Evolutionary conservation across 2,797 vertebrate species (phyloP).

Genomic region (Peromyscus melanophrys): DNA sequence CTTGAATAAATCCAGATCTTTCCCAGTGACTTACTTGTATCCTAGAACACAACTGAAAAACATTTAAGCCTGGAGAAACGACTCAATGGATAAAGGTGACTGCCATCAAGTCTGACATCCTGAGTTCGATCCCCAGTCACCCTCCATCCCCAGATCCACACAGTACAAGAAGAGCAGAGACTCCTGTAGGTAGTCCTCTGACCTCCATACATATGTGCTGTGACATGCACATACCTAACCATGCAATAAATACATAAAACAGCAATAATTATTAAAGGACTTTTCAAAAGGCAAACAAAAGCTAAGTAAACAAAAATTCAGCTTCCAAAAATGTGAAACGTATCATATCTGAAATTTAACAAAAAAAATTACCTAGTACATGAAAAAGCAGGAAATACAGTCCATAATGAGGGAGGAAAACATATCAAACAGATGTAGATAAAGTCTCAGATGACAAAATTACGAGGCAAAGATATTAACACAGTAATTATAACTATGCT

Average conservation of each 20-base stretch:
- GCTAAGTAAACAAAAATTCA: neutral
- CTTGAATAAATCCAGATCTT: conserved; percentile 36
- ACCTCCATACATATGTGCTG: neutral
- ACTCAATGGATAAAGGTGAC: neutral
- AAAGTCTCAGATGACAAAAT: conserved; percentile 55
- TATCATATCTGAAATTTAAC: neutral
- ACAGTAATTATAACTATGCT: conserved; percentile 18
- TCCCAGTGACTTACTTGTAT: conserved; percentile 11
- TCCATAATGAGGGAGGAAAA: conserved; percentile 13
- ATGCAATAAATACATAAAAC: neutral
- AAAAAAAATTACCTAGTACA: neutral
- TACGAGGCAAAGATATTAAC: conserved; percentile 30
- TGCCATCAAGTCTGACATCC: neutral
- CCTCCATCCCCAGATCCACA: too few species aligned
- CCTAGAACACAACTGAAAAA: conserved; percentile 61
- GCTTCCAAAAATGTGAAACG: conserved; percentile 53
- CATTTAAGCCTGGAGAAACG: neutral
- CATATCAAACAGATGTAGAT: conserved; percentile 35
- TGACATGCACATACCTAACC: neutral
- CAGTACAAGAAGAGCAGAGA: neutral
- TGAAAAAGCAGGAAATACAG: conserved; percentile 36
- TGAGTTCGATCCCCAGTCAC: neutral
- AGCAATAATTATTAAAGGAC: neutral
- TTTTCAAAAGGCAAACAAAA: neutral
- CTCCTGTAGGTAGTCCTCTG: neutral